phyloP scores from a whole-genome alignment of 2,797 vertebrate species.

The Melanotaenia boesemani region DNA sequence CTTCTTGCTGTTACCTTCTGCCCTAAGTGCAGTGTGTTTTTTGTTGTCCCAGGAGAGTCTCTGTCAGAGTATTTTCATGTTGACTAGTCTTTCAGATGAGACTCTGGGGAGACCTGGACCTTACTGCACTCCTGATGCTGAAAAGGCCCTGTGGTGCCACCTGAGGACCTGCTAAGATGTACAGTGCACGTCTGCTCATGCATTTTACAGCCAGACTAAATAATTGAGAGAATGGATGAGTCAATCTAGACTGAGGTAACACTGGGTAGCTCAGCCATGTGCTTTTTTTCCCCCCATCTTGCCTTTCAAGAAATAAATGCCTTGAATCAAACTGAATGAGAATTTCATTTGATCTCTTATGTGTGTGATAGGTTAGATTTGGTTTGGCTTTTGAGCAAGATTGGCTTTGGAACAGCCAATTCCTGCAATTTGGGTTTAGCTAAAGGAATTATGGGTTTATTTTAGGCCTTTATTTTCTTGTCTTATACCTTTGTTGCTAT shows the following conservation, averaged over 20 bases:
- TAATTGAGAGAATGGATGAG: slow-evolving; percentile 68
- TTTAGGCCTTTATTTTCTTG: slow-evolving; percentile 79
- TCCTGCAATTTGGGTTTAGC: slow-evolving; percentile 70
- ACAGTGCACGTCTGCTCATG: slow-evolving; percentile 37
- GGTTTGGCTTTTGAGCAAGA: slow-evolving; percentile 51
- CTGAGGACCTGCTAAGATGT: slow-evolving; percentile 50
- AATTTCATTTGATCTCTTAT: slow-evolving; percentile 52
- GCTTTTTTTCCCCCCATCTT: slow-evolving; percentile 29
- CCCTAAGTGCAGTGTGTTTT: slow-evolving; percentile 54
- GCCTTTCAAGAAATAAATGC: slow-evolving; percentile 68
- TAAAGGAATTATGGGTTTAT: slow-evolving; percentile 79
- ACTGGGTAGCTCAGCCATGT: slow-evolving; percentile 20
- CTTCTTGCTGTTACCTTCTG: slow-evolving; percentile 26
- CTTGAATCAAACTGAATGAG: slow-evolving; percentile 60
- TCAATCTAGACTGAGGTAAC: slow-evolving; percentile 41
- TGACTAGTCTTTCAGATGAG: slow-evolving; percentile 45
- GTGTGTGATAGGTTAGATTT: slow-evolving; percentile 58
- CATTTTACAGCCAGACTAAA: slow-evolving; percentile 57
- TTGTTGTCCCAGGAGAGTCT: slow-evolving; percentile 14
- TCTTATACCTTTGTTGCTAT: slow-evolving; percentile 84
- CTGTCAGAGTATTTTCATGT: slow-evolving; percentile 32
- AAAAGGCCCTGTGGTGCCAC: slow-evolving; percentile 12
- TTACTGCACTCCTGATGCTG: slow-evolving; percentile 25
- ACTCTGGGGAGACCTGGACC: slow-evolving; percentile 40
- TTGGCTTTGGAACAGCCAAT: slow-evolving; percentile 64